Conservation (phyloP, 1,140 invertebrate species). For the Tyrophagus putrescentiae region DNA sequence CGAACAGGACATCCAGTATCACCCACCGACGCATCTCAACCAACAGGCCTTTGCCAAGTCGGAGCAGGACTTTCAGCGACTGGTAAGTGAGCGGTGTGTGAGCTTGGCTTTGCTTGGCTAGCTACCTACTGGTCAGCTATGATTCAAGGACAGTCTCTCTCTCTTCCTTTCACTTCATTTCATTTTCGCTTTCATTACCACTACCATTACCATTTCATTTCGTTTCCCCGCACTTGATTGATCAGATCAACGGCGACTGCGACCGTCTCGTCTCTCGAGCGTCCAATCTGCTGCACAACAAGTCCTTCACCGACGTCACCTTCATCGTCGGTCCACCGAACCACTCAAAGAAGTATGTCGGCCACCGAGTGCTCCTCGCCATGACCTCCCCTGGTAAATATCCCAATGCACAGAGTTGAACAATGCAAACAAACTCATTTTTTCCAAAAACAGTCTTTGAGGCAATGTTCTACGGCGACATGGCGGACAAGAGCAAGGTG, state of each 20-base stretch:
- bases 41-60: slow-evolving; percentile 21
- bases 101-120: not conserved
- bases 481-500: slow-evolving; percentile 31
- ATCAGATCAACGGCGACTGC: slow-evolving; percentile 14
- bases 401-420: not conserved
- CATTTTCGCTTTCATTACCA: not conserved
- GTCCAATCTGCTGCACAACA: slow-evolving; percentile 29
- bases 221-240: not conserved
- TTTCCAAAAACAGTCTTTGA: slow-evolving; percentile 27
- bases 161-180: not conserved
- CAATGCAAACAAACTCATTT: not conserved
- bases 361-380: slow-evolving; percentile 30
- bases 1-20: slow-evolving; percentile 4
- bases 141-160: not conserved
- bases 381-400: slow-evolving; percentile 28
- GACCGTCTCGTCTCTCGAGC: slow-evolving; percentile 8
- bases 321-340: slow-evolving; percentile 30
- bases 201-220: slow-evolving; percentile 1
- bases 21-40: not conserved
- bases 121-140: not conserved
- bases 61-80: slow-evolving; percentile 24
- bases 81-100: slow-evolving; percentile 17
- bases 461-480: slow-evolving; percentile 31
- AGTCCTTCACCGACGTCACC: slow-evolving; percentile 30
- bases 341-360: slow-evolving; percentile 30